Evolutionary conservation across 2,888 invertebrate genomes (phyloP).

Genomic region (Caenorhabditis zanzibari): DNA sequence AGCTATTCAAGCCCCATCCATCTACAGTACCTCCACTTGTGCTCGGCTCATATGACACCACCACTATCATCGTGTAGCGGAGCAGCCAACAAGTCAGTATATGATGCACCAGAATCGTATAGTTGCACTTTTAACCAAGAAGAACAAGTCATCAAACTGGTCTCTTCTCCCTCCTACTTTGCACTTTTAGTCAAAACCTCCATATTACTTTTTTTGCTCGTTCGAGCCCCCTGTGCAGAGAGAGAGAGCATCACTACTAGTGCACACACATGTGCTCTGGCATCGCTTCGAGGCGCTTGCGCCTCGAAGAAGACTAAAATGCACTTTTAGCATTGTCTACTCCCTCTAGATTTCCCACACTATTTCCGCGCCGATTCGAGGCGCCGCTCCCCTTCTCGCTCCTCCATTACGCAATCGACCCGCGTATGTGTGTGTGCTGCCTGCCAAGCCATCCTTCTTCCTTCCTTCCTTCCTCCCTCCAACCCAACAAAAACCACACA

Average conservation of each 20-base stretch:
- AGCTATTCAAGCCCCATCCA: too few relatives aligned
- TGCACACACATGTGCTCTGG: constrained; percentile 32
- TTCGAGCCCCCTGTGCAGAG: too few relatives aligned
- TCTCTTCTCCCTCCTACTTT: constrained; percentile 25
- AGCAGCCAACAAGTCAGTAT: too few relatives aligned
- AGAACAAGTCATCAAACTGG: constrained; percentile 7
- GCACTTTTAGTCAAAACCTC: constrained; percentile 43
- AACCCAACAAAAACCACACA: background rate
- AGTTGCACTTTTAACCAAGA: background rate
- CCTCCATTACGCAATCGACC: constrained; percentile 9
- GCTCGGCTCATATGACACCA: too few relatives aligned
- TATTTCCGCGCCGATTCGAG: background rate
- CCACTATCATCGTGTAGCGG: too few relatives aligned
- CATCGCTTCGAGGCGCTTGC: too few relatives aligned
- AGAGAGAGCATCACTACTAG: background rate
- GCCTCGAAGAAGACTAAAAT: constrained; percentile 1
- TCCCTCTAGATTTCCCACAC: background rate
- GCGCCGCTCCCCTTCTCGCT: constrained; percentile 1
- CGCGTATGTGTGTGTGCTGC: background rate
- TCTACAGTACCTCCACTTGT: too few relatives aligned
- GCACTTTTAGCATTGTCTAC: background rate
- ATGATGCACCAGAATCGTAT: too few relatives aligned
- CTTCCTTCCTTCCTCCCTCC: background rate
- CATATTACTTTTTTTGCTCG: background rate
- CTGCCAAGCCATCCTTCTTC: background rate